A percentile compares a stretch with the other conserved stretches of the same genome.
These are phyloP conservation scores for Musca domestica DNA, from an alignment of 1,140 invertebrate genomes.

Conservation along the genomic window DNA sequence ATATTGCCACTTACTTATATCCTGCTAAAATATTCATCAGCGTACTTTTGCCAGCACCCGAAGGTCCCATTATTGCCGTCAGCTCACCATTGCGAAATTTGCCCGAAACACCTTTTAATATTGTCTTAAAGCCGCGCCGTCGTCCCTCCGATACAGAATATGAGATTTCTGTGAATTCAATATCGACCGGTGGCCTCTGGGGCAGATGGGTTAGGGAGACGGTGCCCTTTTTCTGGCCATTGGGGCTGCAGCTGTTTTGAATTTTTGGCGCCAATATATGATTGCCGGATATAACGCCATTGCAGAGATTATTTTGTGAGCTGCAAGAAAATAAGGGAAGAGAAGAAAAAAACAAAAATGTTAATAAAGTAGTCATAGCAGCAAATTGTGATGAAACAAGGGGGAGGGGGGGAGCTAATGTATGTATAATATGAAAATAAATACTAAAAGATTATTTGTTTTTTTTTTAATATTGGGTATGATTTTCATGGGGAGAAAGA, in stretches of 20 bases:
- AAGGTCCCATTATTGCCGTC: slow-evolving; percentile 92
- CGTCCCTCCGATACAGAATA: slow-evolving; percentile 83
- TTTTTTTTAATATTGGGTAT: no score
- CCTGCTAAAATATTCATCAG: slow-evolving; percentile 88
- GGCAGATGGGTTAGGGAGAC: slow-evolving; percentile 73
- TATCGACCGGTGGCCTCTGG: slow-evolving; percentile 80
- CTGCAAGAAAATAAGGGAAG: slow-evolving; percentile 55
- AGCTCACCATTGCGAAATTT: slow-evolving; percentile 75
- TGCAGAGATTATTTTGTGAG: slow-evolving; percentile 69
- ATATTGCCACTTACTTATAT: slow-evolving; percentile 72
- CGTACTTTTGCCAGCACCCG: slow-evolving; percentile 90
- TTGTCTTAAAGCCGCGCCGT: slow-evolving; percentile 74
- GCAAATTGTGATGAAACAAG: no score
- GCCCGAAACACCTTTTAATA: slow-evolving; percentile 82
- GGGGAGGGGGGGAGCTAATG: no score
- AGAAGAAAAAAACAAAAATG: not conserved
- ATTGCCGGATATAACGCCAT: slow-evolving; percentile 60
- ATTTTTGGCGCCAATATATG: slow-evolving; percentile 65
- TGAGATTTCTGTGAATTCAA: slow-evolving; percentile 80
- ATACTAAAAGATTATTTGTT: no score
- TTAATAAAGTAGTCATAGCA: no score
- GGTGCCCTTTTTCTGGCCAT: slow-evolving; percentile 59
- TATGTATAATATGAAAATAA: no score
- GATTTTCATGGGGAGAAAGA: no score
- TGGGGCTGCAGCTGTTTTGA: slow-evolving; percentile 64